These are phyloP conservation scores for Limnodromus scolopaceus DNA, from an alignment of 2,797 vertebrate species.

Conservation along the genomic window DNA sequence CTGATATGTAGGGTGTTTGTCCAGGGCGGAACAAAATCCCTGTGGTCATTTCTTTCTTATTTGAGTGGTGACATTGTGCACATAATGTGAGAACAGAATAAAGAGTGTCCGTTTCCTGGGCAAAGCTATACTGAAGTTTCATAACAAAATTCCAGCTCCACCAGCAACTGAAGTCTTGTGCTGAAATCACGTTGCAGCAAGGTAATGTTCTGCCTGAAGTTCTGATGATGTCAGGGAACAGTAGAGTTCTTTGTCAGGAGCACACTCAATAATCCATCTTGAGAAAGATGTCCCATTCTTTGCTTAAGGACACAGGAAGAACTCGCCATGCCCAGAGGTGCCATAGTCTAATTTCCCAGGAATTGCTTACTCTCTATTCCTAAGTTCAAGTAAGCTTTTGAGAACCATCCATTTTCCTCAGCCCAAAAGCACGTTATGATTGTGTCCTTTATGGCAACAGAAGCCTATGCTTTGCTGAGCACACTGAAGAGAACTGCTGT, in stretches of 20 bases:
- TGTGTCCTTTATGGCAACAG: not conserved
- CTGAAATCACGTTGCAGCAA: not conserved
- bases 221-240: not conserved
- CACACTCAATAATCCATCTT: not conserved
- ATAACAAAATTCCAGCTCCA: not conserved
- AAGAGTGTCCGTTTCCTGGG: not conserved
- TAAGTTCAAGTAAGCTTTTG: not conserved
- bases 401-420: not conserved
- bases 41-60: not conserved
- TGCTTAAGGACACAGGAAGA: not conserved
- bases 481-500: not conserved
- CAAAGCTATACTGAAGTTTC: not conserved
- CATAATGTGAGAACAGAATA: not conserved
- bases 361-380: not conserved
- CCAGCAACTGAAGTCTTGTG: not conserved
- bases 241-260: not conserved
- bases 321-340: not conserved
- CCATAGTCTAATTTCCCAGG: not conserved
- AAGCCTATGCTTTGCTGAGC: not conserved
- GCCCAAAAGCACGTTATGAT: not conserved
- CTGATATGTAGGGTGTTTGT: fast-evolving
- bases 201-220: not conserved
- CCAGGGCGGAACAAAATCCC: not conserved
- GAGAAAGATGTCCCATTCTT: not conserved
- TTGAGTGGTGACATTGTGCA: not conserved